Percentiles rank a stretch among this genome's conserved stretches.
phyloP scores from a whole-genome alignment of 2,113 vertebrate genomes.

The Micronisus gabar region DNA sequence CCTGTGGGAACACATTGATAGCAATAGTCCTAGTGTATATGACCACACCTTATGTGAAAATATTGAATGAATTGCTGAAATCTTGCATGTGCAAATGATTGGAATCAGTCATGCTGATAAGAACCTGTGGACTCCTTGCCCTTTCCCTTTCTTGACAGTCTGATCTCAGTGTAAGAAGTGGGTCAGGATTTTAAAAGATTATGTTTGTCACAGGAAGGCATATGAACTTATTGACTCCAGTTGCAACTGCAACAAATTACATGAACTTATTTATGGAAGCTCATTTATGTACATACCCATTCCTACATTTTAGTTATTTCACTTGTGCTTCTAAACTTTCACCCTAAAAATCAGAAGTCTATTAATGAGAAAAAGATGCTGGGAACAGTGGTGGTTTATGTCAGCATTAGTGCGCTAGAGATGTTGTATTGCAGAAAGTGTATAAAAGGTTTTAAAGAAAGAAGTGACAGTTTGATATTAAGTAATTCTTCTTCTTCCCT shows the following conservation, averaged over 20 bases:
- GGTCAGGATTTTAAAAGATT: background rate
- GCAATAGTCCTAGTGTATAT: background rate
- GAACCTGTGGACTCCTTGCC: background rate
- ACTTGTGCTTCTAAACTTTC: background rate
- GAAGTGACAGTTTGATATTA: background rate
- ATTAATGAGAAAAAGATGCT: background rate
- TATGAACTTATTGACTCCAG: background rate
- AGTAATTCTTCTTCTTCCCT: background rate
- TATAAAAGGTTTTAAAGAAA: background rate
- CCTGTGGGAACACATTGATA: background rate
- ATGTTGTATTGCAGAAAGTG: background rate
- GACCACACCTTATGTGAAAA: background rate
- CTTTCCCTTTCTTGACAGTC: background rate
- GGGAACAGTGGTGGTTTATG: background rate
- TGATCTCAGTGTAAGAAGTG: background rate
- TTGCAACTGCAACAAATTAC: background rate
- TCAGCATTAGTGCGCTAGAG: background rate
- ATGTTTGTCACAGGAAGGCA: background rate
- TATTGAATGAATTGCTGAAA: background rate
- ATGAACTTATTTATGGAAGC: background rate
- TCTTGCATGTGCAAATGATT: rapidly evolving
- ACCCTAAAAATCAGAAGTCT: background rate
- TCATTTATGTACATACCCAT: background rate
- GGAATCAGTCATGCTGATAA: background rate
- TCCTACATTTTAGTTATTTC: background rate